Evolutionary conservation across 1,140 invertebrate species (phyloP).

Genomic region (Liolophura sinensis): DNA sequence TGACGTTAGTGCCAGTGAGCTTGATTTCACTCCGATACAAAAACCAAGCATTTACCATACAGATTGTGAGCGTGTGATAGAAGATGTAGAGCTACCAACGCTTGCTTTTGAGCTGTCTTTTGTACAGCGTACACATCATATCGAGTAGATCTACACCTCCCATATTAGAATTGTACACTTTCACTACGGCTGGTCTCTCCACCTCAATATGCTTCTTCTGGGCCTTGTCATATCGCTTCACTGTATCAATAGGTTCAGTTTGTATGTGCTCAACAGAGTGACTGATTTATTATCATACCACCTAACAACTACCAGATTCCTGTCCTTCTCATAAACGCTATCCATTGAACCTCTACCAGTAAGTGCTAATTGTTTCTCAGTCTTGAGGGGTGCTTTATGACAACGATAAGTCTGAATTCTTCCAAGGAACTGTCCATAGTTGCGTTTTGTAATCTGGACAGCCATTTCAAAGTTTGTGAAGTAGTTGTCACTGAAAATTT

Average conservation of each 20-base stretch:
- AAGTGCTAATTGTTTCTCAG: conserved; percentile 26
- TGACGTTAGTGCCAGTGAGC: too few relatives aligned
- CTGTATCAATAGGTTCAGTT: conserved; percentile 10
- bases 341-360: conserved; percentile 20
- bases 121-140: too few relatives aligned
- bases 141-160: too few relatives aligned
- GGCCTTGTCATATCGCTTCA: too few relatives aligned
- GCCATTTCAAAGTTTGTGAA: conserved; percentile 9
- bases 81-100: too few relatives aligned
- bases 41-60: too few relatives aligned
- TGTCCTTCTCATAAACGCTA: conserved; percentile 14
- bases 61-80: too few relatives aligned
- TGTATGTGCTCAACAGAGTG: conserved; percentile 21
- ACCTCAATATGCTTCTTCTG: too few relatives aligned
- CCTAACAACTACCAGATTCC: conserved; percentile 14
- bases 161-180: too few relatives aligned
- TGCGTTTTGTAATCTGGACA: neutral
- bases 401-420: conserved; percentile 20
- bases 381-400: conserved; percentile 10
- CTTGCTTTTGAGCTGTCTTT: too few relatives aligned
- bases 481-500: conserved; percentile 13
- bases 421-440: conserved; percentile 13
- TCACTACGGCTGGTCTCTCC: too few relatives aligned
- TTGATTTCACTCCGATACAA: too few relatives aligned
- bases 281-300: conserved; percentile 24